Base-by-base conservation (phyloP, 2,888 invertebrate species). In the Acrocyrtus sp. region DNA sequence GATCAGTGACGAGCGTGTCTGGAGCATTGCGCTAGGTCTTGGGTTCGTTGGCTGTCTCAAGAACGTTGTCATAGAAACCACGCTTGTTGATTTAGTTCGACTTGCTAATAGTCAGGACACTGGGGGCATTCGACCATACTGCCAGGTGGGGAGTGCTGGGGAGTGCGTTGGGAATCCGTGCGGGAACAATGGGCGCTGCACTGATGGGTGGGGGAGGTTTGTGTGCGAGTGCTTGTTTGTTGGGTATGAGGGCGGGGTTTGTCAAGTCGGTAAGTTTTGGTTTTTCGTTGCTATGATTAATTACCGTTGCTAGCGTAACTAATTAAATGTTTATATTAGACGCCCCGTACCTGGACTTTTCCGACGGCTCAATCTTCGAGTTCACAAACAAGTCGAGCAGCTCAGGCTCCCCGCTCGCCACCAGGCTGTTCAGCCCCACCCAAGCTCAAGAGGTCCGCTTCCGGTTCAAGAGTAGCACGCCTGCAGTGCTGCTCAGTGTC, bases 11-110 rank as follows among this genome's bases (percentile, higher is more conserved):
- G 51, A 72, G 17, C n/a, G 57, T 19, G 86, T 98, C 72, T 97
- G 96, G 96, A 93, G 95, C 0, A 95, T 93, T 0, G 91, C 93
- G 6, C 85, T 97, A 62, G 89, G 93, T 69, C 92, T 93, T 82
- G 97, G 97, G 22, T 98, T 93, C 84, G 96, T 97, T 6, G 98
- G 97, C 1, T 98, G 97, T 84, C 89, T 98, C 83, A 88, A 95
- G 78, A 96, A 96, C 84, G 87, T 98, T 81, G 90, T 92, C 79
- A 87, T 96, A 82, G 95, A 96, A 83, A 93, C 93, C 54, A 91
- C 94, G 81, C 90, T 93, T 0, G 90, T 96, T 74, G 96, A 97
- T 84, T 89, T 98, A 73, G 94, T 95, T 3, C 91, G 91, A 26
- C 93, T 91, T 84, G 95, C 96, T 1, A 88, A 93, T 81, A 92